Evolutionary conservation across 1,140 invertebrate genomes (phyloP).

Genomic region (Phortica variegata): DNA sequence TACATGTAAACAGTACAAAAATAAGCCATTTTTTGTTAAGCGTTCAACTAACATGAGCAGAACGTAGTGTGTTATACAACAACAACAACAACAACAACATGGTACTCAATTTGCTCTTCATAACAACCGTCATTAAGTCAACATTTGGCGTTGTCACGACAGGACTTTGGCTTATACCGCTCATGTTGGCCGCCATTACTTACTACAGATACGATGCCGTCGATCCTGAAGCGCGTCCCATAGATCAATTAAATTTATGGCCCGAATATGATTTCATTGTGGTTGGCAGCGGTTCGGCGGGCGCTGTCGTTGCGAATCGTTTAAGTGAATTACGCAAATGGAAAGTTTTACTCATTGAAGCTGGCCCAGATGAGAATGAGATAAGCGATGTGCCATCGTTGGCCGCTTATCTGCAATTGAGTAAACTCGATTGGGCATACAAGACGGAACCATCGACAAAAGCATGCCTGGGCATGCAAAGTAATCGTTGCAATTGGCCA

Average conservation of each 20-base stretch:
- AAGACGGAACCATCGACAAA: conserved; percentile 84
- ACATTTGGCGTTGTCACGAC: conserved; percentile 72
- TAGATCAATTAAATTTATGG: conserved; percentile 61
- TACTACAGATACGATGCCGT: conserved; percentile 79
- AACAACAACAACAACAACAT: conserved; percentile 54
- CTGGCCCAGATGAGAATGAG: conserved; percentile 89
- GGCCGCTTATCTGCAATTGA: conserved; percentile 83
- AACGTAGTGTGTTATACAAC: conserved; percentile 6
- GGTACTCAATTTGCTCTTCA: conserved; percentile 71
- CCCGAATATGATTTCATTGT: conserved; percentile 83
- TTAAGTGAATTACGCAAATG: conserved; percentile 78
- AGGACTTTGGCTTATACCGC: conserved; percentile 78
- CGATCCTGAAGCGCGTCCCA: conserved; percentile 74
- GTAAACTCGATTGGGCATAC: conserved; percentile 88
- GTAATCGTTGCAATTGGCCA: conserved; percentile 79
- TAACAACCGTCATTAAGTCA: conserved; percentile 71
- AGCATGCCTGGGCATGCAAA: conserved; percentile 76
- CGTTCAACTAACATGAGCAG: conserved; percentile 3
- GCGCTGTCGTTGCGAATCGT: conserved; percentile 88
- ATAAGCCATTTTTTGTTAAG: conserved; percentile 16
- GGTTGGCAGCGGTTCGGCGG: conserved; percentile 76
- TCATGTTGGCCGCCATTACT: conserved; percentile 77
- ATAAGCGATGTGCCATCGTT: conserved; percentile 86
- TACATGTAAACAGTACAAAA: too few relatives aligned
- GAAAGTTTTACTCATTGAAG: conserved; percentile 86